Percentiles rank a stretch among this genome's conserved stretches.
These are phyloP conservation scores for Pantherophis alleghaniensis DNA, from an alignment of 2,797 vertebrate species.

Conservation along the genomic window DNA sequence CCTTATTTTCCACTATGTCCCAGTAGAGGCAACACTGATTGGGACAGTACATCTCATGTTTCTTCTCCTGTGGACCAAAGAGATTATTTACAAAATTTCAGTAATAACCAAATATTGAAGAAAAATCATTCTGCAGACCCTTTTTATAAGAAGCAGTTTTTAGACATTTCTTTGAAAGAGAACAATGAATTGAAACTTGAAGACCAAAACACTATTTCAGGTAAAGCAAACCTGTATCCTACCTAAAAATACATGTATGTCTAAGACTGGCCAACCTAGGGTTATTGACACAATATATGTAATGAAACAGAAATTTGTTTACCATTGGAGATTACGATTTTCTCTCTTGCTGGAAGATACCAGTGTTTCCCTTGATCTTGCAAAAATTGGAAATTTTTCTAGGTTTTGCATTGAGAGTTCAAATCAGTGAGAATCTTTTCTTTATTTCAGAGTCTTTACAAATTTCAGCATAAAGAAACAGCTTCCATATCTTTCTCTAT, in stretches of 20 bases:
- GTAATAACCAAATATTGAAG: conserved; percentile 45
- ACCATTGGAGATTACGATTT: background rate
- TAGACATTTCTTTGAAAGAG: conserved; percentile 44
- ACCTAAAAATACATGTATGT: background rate
- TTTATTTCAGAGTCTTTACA: background rate
- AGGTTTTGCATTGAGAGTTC: background rate
- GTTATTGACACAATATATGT: background rate
- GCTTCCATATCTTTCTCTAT: background rate
- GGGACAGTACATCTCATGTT: background rate
- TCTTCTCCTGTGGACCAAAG: conserved; percentile 25
- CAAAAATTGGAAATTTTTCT: background rate
- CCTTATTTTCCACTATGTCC: background rate
- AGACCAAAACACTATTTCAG: conserved; percentile 31
- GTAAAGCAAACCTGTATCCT: conserved; percentile 33
- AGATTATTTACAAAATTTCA: conserved; percentile 25
- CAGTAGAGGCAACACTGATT: conserved; percentile 37
- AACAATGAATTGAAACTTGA: conserved; percentile 49
- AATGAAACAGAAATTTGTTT: background rate
- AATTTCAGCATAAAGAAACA: background rate
- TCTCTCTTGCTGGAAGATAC: background rate
- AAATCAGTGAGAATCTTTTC: background rate
- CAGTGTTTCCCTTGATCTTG: background rate
- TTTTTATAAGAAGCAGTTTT: conserved; percentile 51
- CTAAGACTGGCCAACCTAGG: background rate
- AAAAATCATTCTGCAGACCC: conserved; percentile 38